Conservation (phyloP, 1,140 invertebrate genomes). For the Penaeus indicus region DNA sequence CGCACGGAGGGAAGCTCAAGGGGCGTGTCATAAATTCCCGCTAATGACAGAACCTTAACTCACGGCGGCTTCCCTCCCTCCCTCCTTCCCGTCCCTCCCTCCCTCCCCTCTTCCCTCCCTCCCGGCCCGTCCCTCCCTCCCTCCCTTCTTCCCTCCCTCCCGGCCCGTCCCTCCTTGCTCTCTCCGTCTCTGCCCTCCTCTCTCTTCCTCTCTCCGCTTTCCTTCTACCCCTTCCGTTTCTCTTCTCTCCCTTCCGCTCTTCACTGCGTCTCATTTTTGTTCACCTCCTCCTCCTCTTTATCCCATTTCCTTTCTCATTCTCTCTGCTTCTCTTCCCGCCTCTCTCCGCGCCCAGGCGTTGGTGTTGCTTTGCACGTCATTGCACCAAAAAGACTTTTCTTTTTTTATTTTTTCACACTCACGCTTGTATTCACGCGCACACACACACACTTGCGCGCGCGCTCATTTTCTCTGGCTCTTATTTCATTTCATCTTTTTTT, state of each 20-base stretch:
- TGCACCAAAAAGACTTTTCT: not conserved
- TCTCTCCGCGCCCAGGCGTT: not conserved
- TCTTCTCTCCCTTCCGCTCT: not conserved
- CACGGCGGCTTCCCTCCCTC: too few species aligned
- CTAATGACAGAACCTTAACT: too few species aligned
- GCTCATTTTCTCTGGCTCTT: not conserved
- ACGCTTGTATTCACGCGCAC: not conserved
- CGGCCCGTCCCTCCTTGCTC: too few species aligned
- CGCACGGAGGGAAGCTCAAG: too few species aligned
- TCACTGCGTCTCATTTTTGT: not conserved
- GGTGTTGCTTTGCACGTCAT: not conserved
- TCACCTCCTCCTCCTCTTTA: not conserved
- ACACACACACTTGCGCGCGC: not conserved
- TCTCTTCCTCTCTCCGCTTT: not conserved
- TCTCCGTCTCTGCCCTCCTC: too few species aligned
- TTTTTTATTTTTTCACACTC: not conserved
- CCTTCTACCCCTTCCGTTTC: not conserved
- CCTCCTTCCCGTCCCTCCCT: too few species aligned
- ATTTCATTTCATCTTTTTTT: conserved; percentile 1
- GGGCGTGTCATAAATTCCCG: too few species aligned
- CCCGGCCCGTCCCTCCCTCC: too few species aligned
- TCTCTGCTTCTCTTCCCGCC: not conserved
- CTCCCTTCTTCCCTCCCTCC: too few species aligned
- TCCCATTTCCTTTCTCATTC: not conserved
- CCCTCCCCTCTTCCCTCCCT: too few species aligned